Evolutionary conservation across 2,797 vertebrate species (phyloP).

Genomic region (Monodelphis domestica): DNA sequence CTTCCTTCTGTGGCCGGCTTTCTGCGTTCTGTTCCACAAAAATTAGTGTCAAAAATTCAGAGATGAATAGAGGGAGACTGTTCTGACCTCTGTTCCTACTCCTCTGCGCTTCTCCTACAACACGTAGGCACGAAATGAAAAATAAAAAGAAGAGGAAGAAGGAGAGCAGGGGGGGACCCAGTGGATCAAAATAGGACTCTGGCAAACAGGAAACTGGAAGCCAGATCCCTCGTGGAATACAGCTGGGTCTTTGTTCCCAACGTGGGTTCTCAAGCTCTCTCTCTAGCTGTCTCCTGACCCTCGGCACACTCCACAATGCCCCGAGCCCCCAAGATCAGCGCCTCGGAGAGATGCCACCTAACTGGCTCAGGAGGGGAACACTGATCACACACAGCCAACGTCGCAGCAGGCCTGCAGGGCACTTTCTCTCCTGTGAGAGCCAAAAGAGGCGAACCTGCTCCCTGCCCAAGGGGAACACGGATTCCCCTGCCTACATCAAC

Average conservation of each 20-base stretch:
- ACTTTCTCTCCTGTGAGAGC: not conserved
- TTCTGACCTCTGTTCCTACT: not conserved
- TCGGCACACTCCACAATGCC: not conserved
- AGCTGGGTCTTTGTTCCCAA: not conserved
- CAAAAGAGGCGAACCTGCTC: not conserved
- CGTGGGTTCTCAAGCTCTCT: not conserved
- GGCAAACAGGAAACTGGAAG: conserved; percentile 7
- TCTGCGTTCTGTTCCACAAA: not conserved
- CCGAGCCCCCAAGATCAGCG: not conserved
- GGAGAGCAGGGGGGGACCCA: conserved; percentile 37
- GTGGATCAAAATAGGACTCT: not conserved
- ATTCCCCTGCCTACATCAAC: not conserved
- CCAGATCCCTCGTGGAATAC: not conserved
- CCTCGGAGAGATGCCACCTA: not conserved
- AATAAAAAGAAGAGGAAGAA: conserved; percentile 1
- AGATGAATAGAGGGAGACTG: not conserved
- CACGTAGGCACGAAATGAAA: not conserved
- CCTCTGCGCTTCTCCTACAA: not conserved
- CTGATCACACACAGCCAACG: not conserved
- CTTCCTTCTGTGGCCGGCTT: not conserved
- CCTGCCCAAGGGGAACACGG: conserved; percentile 4
- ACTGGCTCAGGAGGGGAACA: not conserved
- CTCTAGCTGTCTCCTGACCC: not conserved
- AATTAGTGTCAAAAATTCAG: not conserved
- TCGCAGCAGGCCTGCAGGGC: not conserved